Evolutionary conservation across 2,797 vertebrate species (phyloP).

Genomic region (Tenualosa thibaudeaui): DNA sequence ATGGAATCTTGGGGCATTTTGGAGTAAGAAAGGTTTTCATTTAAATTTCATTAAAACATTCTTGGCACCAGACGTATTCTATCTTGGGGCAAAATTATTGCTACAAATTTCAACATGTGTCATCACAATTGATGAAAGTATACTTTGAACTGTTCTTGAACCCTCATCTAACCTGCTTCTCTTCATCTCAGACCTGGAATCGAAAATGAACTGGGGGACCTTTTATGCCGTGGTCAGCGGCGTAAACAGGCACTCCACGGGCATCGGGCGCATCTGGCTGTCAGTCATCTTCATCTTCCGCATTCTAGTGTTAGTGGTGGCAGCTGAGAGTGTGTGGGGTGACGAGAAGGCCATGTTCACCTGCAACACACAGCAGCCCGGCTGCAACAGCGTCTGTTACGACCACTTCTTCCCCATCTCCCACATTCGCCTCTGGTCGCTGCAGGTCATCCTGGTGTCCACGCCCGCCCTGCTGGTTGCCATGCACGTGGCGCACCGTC

Average conservation of each 20-base stretch:
- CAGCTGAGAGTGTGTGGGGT: constrained; percentile 96
- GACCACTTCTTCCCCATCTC: constrained; percentile 98
- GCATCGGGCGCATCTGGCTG: constrained; percentile 95
- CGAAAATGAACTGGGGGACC: constrained; percentile 95
- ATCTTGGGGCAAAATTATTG: background rate
- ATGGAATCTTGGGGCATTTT: background rate
- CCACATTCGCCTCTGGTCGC: constrained; percentile 94
- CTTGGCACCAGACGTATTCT: background rate
- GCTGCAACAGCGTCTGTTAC: constrained; percentile 97
- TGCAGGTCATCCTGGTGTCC: constrained; percentile 96
- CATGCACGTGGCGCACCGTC: constrained; percentile 96
- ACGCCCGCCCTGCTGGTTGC: constrained; percentile 94
- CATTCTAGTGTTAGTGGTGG: constrained; percentile 96
- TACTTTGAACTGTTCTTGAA: background rate
- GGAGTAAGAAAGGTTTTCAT: background rate
- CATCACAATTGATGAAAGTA: background rate
- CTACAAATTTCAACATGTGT: background rate
- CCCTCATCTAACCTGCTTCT: background rate
- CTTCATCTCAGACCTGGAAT: constrained; percentile 80
- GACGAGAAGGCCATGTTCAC: constrained; percentile 94
- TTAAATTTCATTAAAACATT: constrained; percentile 9
- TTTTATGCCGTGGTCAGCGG: constrained; percentile 95
- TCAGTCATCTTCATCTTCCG: constrained; percentile 99
- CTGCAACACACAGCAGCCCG: constrained; percentile 97
- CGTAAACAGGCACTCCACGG: constrained; percentile 95